These are phyloP conservation scores for Troglohyphantes excavatus DNA, from an alignment of 2,888 invertebrate genomes.

Conservation along the genomic window DNA sequence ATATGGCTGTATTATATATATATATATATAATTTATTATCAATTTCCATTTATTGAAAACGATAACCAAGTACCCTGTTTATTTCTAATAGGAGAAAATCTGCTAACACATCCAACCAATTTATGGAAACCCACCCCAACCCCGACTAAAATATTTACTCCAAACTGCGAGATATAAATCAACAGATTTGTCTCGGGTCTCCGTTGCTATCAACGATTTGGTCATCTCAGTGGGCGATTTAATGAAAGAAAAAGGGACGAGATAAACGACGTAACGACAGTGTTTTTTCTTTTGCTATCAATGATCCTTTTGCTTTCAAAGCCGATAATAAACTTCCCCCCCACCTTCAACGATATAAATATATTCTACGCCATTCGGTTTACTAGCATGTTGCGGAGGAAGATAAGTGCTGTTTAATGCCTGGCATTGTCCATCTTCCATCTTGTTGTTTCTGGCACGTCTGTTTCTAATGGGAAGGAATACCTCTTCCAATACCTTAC, in stretches of 20 bases:
- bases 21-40: too few relatives aligned
- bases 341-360: conserved; percentile 32
- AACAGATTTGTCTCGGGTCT: conserved; percentile 23
- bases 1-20: too few relatives aligned
- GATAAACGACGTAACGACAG: conserved; percentile 24
- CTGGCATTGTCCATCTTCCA: conserved; percentile 22
- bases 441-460: background rate
- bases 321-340: conserved; percentile 36
- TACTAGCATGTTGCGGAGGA: conserved; percentile 13
- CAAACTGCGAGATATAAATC: conserved; percentile 19
- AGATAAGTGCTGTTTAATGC: conserved; percentile 38
- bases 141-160: background rate
- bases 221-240: conserved; percentile 40
- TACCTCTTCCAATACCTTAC: background rate
- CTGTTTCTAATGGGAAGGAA: background rate
- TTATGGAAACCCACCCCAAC: background rate
- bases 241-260: conserved; percentile 18
- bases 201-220: conserved; percentile 27
- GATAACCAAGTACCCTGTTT: too few relatives aligned
- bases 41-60: too few relatives aligned
- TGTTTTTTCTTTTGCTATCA: conserved; percentile 5
- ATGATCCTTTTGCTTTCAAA: background rate
- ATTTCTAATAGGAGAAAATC: background rate
- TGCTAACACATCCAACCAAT: background rate
- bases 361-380: conserved; percentile 25